phyloP scores from a whole-genome alignment of 2,113 vertebrate genomes.

The Chlamydotis undulata region DNA sequence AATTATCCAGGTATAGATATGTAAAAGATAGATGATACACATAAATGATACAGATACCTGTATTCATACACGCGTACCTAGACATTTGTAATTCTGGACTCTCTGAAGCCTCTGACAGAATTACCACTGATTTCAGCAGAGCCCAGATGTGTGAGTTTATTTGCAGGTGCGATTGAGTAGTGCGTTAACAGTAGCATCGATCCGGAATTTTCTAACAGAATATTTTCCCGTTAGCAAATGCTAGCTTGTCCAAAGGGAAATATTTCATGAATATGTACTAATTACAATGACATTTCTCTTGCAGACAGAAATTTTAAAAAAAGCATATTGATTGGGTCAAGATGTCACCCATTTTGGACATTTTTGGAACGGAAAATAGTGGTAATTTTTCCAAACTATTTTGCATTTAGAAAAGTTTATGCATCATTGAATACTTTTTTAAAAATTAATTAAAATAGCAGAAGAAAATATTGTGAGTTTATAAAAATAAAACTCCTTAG shows the following conservation, averaged over 20 bases:
- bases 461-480: background rate
- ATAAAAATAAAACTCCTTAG: background rate
- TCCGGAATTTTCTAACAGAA: background rate
- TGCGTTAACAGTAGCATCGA: background rate
- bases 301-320: background rate
- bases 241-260: constrained; percentile 31
- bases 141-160: background rate
- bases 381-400: background rate
- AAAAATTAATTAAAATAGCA: background rate
- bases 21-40: background rate
- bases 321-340: constrained; percentile 1
- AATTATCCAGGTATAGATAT: constrained; percentile 57
- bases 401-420: background rate
- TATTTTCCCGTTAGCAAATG: constrained; percentile 21
- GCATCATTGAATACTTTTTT: background rate
- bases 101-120: constrained; percentile 29
- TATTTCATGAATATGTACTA: constrained; percentile 23
- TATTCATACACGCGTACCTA: background rate
- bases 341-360: constrained; percentile 5
- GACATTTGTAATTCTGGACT: background rate
- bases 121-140: background rate
- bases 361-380: background rate
- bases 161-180: background rate
- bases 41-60: background rate
- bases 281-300: constrained; percentile 11